Conservation (phyloP, 53 echinoderm and acorn worm genomes). For the Stichopus horrens region DNA sequence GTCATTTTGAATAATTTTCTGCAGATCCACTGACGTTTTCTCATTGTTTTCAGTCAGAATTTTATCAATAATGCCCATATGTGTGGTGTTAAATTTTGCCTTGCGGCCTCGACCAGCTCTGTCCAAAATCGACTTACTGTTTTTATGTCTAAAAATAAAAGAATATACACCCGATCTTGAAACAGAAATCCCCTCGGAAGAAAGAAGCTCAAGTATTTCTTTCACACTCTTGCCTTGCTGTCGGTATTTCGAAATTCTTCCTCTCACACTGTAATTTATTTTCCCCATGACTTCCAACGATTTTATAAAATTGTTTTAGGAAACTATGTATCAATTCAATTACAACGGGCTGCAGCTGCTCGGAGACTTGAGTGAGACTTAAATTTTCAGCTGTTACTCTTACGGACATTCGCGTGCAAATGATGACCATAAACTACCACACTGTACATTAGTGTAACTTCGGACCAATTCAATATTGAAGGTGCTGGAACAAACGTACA, state of each 20-base stretch:
- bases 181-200: conserved; percentile 10
- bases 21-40: conserved; percentile 16
- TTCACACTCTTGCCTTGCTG: neutral
- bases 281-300: conserved; percentile 15
- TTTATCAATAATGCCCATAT: conserved; percentile 25
- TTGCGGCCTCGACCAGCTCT: neutral
- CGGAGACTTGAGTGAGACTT: too few species aligned
- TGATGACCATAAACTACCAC: too few species aligned
- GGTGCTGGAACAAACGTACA: too few species aligned
- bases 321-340: too few species aligned
- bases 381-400: too few species aligned
- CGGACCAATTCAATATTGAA: too few species aligned
- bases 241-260: too few species aligned
- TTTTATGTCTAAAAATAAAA: neutral
- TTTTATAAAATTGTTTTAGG: too few species aligned
- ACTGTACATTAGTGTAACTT: too few species aligned
- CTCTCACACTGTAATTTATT: neutral
- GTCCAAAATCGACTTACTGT: too few species aligned
- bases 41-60: neutral
- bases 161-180: neutral
- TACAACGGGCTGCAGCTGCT: too few species aligned
- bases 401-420: too few species aligned
- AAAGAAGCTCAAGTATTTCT: neutral
- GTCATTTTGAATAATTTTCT: neutral
- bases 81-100: neutral